phyloP scores from a whole-genome alignment of 2,888 invertebrate species.

The Platycnemis pennipes region DNA sequence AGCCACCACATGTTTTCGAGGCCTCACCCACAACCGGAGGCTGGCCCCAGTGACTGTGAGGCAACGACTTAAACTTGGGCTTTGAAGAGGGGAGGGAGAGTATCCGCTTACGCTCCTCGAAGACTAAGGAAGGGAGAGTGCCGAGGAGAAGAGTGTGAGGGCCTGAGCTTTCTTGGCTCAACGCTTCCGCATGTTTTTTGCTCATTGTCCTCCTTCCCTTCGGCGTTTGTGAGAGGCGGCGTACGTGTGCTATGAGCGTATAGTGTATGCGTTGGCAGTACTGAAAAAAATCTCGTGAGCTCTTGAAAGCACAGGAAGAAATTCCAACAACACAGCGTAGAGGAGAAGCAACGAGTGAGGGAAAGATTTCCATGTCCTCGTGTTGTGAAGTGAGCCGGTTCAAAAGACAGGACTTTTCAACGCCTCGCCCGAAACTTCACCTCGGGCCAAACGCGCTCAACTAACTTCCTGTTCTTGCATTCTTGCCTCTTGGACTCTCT shows the following conservation, averaged over 20 bases:
- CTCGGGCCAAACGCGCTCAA: not conserved
- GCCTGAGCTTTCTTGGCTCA: not conserved
- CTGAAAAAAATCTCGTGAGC: not conserved
- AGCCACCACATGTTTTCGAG: not conserved
- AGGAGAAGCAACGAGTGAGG: not conserved
- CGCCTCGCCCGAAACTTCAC: not conserved
- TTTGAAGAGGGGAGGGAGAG: conserved; percentile 34
- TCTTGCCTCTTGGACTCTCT: not conserved
- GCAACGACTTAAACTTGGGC: not conserved
- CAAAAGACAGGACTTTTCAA: conserved; percentile 49
- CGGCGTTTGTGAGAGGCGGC: not conserved
- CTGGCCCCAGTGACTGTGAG: not conserved
- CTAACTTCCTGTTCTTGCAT: conserved; percentile 52
- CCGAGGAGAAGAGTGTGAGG: not conserved
- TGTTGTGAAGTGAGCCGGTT: conserved; percentile 15
- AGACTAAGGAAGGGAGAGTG: not conserved
- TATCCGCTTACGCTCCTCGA: conserved; percentile 55
- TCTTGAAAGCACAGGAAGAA: conserved; percentile 65
- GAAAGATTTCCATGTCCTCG: conserved; percentile 32
- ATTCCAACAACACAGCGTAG: not conserved
- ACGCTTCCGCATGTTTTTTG: not conserved
- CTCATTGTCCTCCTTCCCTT: conserved; percentile 26
- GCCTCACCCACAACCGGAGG: not conserved
- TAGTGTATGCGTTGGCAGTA: not conserved
- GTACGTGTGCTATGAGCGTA: not conserved